Conservation (phyloP, 1,140 invertebrate species). For the Anadara kagoshimensis region DNA sequence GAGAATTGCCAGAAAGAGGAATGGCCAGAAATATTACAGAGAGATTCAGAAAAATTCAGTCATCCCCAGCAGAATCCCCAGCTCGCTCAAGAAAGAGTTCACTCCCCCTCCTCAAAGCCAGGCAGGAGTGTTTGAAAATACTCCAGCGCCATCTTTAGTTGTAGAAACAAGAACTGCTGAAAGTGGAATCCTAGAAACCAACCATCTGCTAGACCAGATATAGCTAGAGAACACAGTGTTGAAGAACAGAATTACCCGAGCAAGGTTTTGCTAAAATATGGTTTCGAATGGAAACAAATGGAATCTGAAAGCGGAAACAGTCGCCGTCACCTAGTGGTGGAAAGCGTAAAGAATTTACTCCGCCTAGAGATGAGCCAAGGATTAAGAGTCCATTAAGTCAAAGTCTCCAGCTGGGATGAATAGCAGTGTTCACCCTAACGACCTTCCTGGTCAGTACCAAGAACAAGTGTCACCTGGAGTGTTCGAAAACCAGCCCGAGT, state of each 20-base stretch:
- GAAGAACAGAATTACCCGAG: slow-evolving; percentile 63
- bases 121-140: slow-evolving; percentile 56
- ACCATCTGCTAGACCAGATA: slow-evolving; percentile 52
- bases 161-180: slow-evolving; percentile 55
- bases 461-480: slow-evolving; percentile 48
- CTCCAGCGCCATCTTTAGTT: slow-evolving; percentile 42
- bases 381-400: slow-evolving; percentile 47
- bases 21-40: slow-evolving; percentile 57
- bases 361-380: slow-evolving; percentile 57
- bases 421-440: slow-evolving; percentile 57
- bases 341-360: slow-evolving; percentile 65
- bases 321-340: slow-evolving; percentile 34
- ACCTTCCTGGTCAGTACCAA: slow-evolving; percentile 67
- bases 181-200: slow-evolving; percentile 66
- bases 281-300: slow-evolving; percentile 63
- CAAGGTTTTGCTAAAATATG: slow-evolving; percentile 64
- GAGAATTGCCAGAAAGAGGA: slow-evolving; percentile 61
- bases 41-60: slow-evolving; percentile 57
- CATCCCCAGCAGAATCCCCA: slow-evolving; percentile 25
- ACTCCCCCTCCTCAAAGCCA: slow-evolving; percentile 45
- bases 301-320: slow-evolving; percentile 52
- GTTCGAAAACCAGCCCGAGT: slow-evolving; percentile 60
- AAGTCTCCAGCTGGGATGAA: slow-evolving; percentile 44
- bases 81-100: slow-evolving; percentile 49
- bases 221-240: slow-evolving; percentile 42